phyloP scores from a whole-genome alignment of 1,140 invertebrate species.

The Oscheius sp. region DNA sequence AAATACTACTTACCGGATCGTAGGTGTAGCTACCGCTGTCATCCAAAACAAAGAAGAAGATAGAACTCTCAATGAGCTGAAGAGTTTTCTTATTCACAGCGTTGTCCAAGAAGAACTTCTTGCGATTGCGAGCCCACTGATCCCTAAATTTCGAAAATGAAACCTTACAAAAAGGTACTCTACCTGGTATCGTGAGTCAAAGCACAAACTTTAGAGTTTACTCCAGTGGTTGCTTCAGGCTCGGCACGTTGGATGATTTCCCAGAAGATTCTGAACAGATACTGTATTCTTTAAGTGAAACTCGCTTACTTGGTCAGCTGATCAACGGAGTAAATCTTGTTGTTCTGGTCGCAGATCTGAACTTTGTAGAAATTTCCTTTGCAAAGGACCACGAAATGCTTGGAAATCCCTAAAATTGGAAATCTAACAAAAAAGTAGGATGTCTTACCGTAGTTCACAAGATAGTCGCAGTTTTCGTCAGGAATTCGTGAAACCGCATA shows the following conservation, averaged over 20 bases:
- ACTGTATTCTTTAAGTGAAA: background rate
- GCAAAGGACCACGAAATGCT: constrained; percentile 45
- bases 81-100: constrained; percentile 40
- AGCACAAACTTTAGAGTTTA: constrained; percentile 22
- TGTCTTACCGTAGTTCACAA: constrained; percentile 36
- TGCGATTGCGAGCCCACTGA: constrained; percentile 45
- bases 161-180: background rate
- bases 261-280: constrained; percentile 35
- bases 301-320: constrained; percentile 30
- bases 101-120: constrained; percentile 47
- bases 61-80: constrained; percentile 44
- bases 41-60: constrained; percentile 46
- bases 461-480: constrained; percentile 39
- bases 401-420: no score
- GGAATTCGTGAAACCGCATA: constrained; percentile 46
- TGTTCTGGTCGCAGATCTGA: constrained; percentile 48
- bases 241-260: constrained; percentile 41
- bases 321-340: constrained; percentile 28
- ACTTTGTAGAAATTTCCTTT: constrained; percentile 50
- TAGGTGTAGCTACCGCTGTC: constrained; percentile 38
- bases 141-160: constrained; percentile 31
- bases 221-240: constrained; percentile 16
- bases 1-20: constrained; percentile 10
- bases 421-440: background rate
- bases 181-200: constrained; percentile 27